phyloP scores from a whole-genome alignment of 2,797 vertebrate species.

The Platalea minor region DNA sequence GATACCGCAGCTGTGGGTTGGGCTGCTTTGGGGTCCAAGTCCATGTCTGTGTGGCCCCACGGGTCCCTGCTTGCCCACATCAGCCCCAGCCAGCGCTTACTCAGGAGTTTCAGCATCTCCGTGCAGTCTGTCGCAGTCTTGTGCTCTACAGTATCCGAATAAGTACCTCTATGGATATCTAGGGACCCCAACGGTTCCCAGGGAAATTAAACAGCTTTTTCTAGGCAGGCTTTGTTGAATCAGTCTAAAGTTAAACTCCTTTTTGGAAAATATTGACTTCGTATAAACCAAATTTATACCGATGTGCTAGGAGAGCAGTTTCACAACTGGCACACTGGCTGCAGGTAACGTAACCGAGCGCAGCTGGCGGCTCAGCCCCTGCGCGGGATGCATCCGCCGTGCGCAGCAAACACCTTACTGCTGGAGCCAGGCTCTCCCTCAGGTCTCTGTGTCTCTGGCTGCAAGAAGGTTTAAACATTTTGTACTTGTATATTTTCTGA shows the following conservation, averaged over 20 bases:
- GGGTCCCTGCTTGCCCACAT: not conserved
- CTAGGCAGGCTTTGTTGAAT: not conserved
- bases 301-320: not conserved
- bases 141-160: not conserved
- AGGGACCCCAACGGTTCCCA: not conserved
- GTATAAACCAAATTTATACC: not conserved
- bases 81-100: not conserved
- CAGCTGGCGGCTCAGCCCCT: not conserved
- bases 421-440: not conserved
- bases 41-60: not conserved
- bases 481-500: not conserved
- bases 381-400: fast-evolving
- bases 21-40: not conserved
- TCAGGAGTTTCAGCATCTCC: not conserved
- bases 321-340: not conserved
- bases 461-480: not conserved
- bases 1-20: fast-evolving
- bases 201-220: not conserved
- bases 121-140: not conserved
- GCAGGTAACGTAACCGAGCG: not conserved
- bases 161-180: not conserved
- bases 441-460: not conserved
- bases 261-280: not conserved
- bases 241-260: not conserved
- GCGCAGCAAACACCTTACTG: not conserved